Percentiles rank a stretch among this genome's conserved stretches.
These are phyloP conservation scores for Antheraea assamensis DNA, from an alignment of 2,888 invertebrate species.

Conservation along the genomic window DNA sequence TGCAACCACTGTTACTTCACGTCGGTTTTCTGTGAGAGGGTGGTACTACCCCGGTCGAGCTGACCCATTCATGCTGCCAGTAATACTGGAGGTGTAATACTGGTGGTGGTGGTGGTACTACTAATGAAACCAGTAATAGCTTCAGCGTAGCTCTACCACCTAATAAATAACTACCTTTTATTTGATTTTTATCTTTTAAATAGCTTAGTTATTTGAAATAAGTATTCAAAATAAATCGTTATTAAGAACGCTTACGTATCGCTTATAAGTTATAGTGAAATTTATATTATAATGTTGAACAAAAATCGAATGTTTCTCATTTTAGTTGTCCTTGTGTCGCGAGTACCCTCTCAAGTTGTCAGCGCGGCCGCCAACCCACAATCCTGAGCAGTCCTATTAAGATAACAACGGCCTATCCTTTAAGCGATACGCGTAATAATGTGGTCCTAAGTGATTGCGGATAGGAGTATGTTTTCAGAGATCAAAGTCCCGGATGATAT, in stretches of 20 bases:
- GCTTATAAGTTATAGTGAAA: background rate
- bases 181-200: background rate
- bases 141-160: too few species aligned
- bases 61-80: too few species aligned
- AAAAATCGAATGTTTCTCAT: background rate
- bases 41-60: too few species aligned
- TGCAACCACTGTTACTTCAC: too few species aligned
- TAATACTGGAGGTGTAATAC: too few species aligned
- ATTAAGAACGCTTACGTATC: background rate
- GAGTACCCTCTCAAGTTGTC: constrained; percentile 33
- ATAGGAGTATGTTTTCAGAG: constrained; percentile 24
- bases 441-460: constrained; percentile 50
- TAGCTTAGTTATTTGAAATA: background rate
- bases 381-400: constrained; percentile 46
- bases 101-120: too few species aligned
- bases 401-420: constrained; percentile 40
- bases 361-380: constrained; percentile 37
- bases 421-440: constrained; percentile 48
- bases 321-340: constrained; percentile 29
- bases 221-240: background rate
- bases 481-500: background rate
- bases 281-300: background rate
- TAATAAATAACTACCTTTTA: too few species aligned
- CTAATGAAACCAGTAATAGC: too few species aligned
- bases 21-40: too few species aligned